These are phyloP conservation scores for Drosophila prolongata DNA, from an alignment of 2,888 invertebrate species.

Conservation along the genomic window DNA sequence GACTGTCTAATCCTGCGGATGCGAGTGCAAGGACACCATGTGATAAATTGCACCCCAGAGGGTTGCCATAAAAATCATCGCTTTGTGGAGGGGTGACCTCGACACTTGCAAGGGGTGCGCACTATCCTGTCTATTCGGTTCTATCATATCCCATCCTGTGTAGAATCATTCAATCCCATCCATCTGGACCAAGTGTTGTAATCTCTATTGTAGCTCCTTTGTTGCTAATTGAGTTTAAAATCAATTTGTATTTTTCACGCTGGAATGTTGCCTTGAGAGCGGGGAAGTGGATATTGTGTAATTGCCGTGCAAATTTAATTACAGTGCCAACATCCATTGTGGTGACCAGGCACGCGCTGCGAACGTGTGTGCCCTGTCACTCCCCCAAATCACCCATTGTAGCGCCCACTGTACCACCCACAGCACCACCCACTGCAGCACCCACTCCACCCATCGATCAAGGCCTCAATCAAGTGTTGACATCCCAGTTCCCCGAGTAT, in stretches of 20 bases:
- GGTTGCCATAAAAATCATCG: constrained; percentile 80
- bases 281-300: constrained; percentile 69
- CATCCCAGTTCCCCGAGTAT: constrained; percentile 57
- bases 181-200: constrained; percentile 37
- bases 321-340: constrained; percentile 57
- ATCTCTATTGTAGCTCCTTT: constrained; percentile 41
- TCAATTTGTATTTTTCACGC: constrained; percentile 82
- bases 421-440: constrained; percentile 3
- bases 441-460: constrained; percentile 35
- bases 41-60: constrained; percentile 84
- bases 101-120: constrained; percentile 3
- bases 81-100: constrained; percentile 34
- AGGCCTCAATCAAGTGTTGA: constrained; percentile 75
- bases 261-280: constrained; percentile 15
- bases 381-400: constrained; percentile 6
- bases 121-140: constrained; percentile 2
- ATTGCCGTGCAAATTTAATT: constrained; percentile 85
- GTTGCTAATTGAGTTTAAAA: constrained; percentile 85
- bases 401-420: background rate
- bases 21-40: constrained; percentile 61
- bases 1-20: constrained; percentile 81
- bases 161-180: background rate
- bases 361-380: constrained; percentile 27
- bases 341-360: constrained; percentile 44
- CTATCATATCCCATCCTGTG: background rate